Evolutionary conservation across 1,140 invertebrate genomes (phyloP).

Genomic region (Hylyphantes graminicola): DNA sequence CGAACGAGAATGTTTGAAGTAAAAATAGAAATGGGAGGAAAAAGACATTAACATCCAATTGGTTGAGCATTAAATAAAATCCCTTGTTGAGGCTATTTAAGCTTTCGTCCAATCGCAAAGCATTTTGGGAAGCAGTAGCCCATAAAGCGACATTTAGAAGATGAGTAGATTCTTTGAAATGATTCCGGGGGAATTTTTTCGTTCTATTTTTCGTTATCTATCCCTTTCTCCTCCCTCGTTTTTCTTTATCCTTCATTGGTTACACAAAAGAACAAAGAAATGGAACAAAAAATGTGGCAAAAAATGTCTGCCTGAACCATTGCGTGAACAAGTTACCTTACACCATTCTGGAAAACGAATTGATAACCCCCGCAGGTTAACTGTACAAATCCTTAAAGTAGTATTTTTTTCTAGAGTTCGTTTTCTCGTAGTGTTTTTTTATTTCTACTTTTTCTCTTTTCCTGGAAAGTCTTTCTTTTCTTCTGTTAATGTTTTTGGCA

Average conservation of each 20-base stretch:
- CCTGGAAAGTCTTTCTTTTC: conserved; percentile 13
- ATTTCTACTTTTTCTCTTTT: conserved; percentile 5
- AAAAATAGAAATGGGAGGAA: conserved; percentile 34
- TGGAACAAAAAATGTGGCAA: conserved; percentile 37
- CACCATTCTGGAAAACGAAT: conserved; percentile 50
- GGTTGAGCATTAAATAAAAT: conserved; percentile 59
- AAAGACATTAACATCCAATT: conserved; percentile 59
- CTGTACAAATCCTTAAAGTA: conserved; percentile 60
- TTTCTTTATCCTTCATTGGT: conserved; percentile 58
- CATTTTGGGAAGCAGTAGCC: conserved; percentile 54
- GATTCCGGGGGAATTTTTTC: conserved; percentile 52
- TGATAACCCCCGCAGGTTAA: conserved; percentile 59
- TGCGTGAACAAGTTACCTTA: conserved; percentile 58
- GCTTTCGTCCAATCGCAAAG: conserved; percentile 50
- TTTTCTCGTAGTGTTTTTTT: conserved; percentile 28
- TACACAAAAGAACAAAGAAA: conserved; percentile 54
- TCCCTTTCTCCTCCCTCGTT: conserved; percentile 5
- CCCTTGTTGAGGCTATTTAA: conserved; percentile 56
- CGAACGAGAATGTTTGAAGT: not conserved
- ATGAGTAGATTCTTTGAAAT: conserved; percentile 46
- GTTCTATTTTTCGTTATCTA: conserved; percentile 19
- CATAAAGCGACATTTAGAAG: conserved; percentile 55
- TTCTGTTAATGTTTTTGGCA: not conserved
- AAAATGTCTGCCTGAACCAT: conserved; percentile 49
- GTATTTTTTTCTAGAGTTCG: conserved; percentile 46